Base-by-base conservation (phyloP, 2,888 invertebrate genomes). In the Platycheirus rosarum region DNA sequence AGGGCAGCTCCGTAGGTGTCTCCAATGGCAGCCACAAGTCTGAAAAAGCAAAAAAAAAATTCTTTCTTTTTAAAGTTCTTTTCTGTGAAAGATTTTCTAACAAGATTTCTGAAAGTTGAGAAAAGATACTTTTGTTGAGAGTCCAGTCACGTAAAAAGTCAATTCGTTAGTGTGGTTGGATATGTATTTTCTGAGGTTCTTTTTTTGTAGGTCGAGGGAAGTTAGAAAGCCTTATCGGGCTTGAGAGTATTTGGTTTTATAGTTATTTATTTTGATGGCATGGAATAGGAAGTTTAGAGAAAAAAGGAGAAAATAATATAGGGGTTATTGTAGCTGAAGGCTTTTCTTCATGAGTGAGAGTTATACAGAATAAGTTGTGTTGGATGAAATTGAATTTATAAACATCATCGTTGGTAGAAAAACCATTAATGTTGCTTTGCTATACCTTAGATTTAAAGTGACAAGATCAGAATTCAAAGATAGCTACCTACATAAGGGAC, bases 1-100 rank as follows among this genome's bases (percentile, higher is more conserved):
- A 97, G 91, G 40, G 96, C 95, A n/a, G 95, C 93, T 48, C 96
- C 96, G 86, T 96, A 97, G 6, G 95, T 94, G 84, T 96, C 96
- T 9, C 96, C 96, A 74, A 96, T 95, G 16, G 94, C 94, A 1
- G 95, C 93, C 13, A 96, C 96, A 87, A 96, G 91, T 89, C 96
- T 96, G 90, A 55, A 84, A 79, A 26, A 32, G 32, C 35, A 29
- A 23, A 23, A 35, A 18, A 29, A 23, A 23, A 35, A 18, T 16
- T n/a, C 23, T 23, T 51, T 46, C 46, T 69, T 44, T 51, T 68
- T 53, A 9, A 35, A 53, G 35, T 53, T 51, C 11, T 20, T 20
- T 35, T 42, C 42, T 29, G 51, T 35, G 18, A 63, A 37, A 20
- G 55, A 23, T 16, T 51, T 18, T 9, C 14, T 35, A 46, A 68